A percentile compares a stretch with the other conserved stretches of the same genome.
These are phyloP conservation scores for Anolis sagrei DNA, from an alignment of 2,113 vertebrate genomes.

Conservation along the genomic window DNA sequence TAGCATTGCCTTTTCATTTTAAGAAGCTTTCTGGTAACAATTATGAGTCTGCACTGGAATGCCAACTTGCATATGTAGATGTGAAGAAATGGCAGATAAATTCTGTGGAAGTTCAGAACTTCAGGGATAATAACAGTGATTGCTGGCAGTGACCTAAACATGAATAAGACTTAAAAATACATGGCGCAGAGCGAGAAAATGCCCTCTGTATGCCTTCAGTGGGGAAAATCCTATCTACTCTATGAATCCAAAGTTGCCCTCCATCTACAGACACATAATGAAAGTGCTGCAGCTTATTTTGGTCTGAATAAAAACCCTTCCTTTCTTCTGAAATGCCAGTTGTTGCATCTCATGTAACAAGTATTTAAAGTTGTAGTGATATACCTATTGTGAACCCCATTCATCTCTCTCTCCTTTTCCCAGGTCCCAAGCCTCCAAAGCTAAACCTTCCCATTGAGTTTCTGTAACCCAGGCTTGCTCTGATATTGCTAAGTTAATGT, in stretches of 20 bases:
- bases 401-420: constrained; percentile 40
- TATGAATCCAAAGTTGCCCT: neutral
- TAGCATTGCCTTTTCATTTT: neutral
- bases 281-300: neutral
- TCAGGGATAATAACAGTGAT: no score
- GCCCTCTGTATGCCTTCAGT: no score
- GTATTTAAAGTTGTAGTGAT: neutral
- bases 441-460: neutral
- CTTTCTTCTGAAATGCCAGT: neutral
- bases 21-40: neutral
- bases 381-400: neutral
- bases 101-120: neutral
- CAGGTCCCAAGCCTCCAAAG: constrained; percentile 18
- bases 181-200: neutral
- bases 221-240: neutral
- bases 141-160: neutral
- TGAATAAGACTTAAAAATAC: neutral
- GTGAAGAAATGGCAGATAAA: neutral
- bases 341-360: neutral
- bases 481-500: constrained; percentile 3
- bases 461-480: neutral
- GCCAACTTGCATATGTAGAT: neutral
- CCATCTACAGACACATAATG: neutral
- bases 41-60: neutral
- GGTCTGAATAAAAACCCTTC: neutral